phyloP scores from a whole-genome alignment of 2,113 vertebrate genomes.

The Rhizomys pruinosus region DNA sequence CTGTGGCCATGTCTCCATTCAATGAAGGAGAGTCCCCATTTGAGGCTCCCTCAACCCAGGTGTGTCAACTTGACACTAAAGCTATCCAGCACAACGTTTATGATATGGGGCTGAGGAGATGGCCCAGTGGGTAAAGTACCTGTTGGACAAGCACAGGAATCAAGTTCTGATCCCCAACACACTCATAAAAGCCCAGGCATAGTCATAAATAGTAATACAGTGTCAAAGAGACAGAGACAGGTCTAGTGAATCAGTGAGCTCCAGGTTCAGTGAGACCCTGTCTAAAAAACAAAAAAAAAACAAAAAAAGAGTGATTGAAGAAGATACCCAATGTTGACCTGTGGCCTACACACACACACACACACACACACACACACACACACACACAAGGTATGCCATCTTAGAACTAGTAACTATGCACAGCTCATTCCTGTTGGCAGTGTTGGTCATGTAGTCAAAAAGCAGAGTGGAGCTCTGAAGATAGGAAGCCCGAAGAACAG shows the following conservation, averaged over 20 bases:
- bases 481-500: not conserved
- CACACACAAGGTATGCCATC: not conserved
- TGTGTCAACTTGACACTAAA: too few species aligned
- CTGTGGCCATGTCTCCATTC: too few species aligned
- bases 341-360: not conserved
- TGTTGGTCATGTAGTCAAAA: not conserved
- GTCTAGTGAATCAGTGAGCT: too few species aligned
- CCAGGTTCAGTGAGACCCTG: not conserved
- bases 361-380: not conserved
- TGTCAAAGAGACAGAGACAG: not conserved
- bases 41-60: too few species aligned
- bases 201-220: not conserved
- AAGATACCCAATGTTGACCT: not conserved
- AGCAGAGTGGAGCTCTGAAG: not conserved
- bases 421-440: not conserved
- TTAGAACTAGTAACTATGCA: constrained; percentile 19
- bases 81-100: too few species aligned
- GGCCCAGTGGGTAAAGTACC: not conserved
- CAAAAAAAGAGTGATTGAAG: not conserved
- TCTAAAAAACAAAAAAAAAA: not conserved
- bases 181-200: not conserved
- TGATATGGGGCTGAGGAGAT: too few species aligned
- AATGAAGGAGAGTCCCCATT: too few species aligned
- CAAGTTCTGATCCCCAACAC: not conserved
- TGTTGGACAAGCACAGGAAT: too few species aligned